Evolutionary conservation across 2,797 vertebrate genomes (phyloP), one percentile per base, ranked within the genome.

Genomic region (Trachops cirrhosus): DNA sequence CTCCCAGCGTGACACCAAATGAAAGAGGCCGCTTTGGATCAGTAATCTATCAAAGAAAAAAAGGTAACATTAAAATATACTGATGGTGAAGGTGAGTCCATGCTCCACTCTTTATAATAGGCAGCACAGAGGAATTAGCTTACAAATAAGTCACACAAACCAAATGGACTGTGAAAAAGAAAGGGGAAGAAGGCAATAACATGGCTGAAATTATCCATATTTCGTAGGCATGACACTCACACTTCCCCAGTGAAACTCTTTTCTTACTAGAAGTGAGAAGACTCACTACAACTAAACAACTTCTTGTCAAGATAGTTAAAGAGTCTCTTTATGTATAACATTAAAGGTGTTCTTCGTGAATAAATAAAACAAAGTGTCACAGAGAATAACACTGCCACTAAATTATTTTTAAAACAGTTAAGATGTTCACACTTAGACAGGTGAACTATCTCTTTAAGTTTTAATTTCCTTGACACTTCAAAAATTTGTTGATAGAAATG

Each of bases 1-100:
- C 99, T 46, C 99, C 98, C 89, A 99, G 96, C 0, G 99, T 99
- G 82, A 99, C 94, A 96, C 99, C 99, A 98, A 99, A 98, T 9
- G 99, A 99, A 83, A 99, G 95, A 0, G 99, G 99, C 82, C 98
- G 98, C 96, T 98, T 96, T 37, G 99, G 99, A 98, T 99, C 99
- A 0, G 99, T 99, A 90, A 99, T 96, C 99, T 99, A 95, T 52
- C 97, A 98, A 96, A 97, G 0, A 90, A 96, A 90, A 97, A 94
- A 89, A 85, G 71, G 71, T 48, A 3, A 82, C 34, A 48, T 87
- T 71, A 96, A 89, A 94, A 86, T 21, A 64, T 0, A 85, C 9
- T 2, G 48, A 80, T 2, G 24, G 18, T 44, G 32, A 59, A 12
- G 16, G 22, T 5, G 12, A 79, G 54, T 8, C n/a, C 10, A 26